These are phyloP conservation scores for Ceratina australensis DNA, from an alignment of 1,140 invertebrate species.

Conservation along the genomic window DNA sequence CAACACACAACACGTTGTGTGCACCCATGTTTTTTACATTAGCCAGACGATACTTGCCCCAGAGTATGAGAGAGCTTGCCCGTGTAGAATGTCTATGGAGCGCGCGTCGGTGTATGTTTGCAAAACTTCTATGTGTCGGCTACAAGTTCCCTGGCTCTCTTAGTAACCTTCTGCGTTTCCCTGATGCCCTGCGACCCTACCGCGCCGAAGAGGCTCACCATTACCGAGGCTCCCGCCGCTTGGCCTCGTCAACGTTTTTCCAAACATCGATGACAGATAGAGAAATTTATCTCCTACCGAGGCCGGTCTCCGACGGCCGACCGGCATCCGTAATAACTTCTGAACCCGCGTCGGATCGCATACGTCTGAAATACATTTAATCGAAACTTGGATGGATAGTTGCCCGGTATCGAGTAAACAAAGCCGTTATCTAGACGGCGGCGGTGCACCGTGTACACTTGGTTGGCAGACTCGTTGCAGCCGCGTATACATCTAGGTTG, in stretches of 20 bases:
- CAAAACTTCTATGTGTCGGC: slow-evolving; percentile 42
- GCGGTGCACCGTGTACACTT: slow-evolving; percentile 23
- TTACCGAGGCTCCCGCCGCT: slow-evolving; percentile 1
- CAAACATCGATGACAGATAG: not conserved
- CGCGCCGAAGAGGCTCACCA: slow-evolving; percentile 21
- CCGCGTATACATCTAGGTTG: slow-evolving; percentile 18
- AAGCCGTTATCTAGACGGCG: slow-evolving; percentile 23
- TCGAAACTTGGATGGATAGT: not conserved
- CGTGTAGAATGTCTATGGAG: slow-evolving; percentile 54
- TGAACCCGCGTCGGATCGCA: too few species aligned
- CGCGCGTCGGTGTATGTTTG: slow-evolving; percentile 44
- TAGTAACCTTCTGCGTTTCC: slow-evolving; percentile 44
- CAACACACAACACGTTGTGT: slow-evolving; percentile 69
- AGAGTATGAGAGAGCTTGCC: slow-evolving; percentile 59
- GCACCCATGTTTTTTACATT: slow-evolving; percentile 76
- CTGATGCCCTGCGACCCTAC: slow-evolving; percentile 48
- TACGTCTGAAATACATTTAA: not conserved
- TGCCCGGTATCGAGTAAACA: slow-evolving; percentile 15
- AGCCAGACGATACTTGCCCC: slow-evolving; percentile 76
- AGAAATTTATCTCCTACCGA: too few species aligned
- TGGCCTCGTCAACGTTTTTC: not conserved
- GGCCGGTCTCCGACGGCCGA: too few species aligned
- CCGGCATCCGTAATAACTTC: too few species aligned
- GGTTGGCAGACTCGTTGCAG: slow-evolving; percentile 3
- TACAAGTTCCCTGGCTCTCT: slow-evolving; percentile 50